These are phyloP conservation scores for Nymphalis urticae DNA, from an alignment of 2,888 invertebrate genomes.

Conservation along the genomic window DNA sequence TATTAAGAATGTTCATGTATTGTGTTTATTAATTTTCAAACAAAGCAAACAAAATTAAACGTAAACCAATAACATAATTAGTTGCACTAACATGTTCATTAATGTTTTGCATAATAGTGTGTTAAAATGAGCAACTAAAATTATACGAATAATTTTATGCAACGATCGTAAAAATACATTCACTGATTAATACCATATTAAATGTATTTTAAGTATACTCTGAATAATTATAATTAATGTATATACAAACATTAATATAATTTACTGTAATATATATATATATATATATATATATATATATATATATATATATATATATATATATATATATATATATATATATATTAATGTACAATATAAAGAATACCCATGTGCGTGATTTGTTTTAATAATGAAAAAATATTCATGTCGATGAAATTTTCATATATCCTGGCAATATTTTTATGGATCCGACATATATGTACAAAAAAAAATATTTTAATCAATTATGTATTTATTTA, in stretches of 20 bases:
- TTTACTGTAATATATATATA: no score
- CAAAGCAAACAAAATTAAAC: background rate
- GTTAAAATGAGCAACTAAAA: conserved; percentile 9
- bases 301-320: no score
- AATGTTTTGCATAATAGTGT: conserved; percentile 12
- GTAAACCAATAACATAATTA: conserved; percentile 6
- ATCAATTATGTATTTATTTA: no score
- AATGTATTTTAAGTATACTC: background rate
- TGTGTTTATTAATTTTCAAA: background rate
- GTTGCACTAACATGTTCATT: background rate
- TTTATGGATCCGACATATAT: no score
- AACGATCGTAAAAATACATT: conserved; percentile 4
- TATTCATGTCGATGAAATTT: no score
- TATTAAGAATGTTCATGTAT: background rate
- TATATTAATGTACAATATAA: no score
- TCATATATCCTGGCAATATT: no score
- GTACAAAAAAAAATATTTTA: no score
- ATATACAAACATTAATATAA: background rate
- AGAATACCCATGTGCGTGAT: no score
- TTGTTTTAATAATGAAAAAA: no score
- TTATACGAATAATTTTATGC: conserved; percentile 6
- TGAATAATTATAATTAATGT: background rate
- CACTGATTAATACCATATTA: background rate
- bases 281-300: no score
- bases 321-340: no score